Conservation (phyloP, 2,888 invertebrate genomes). For the Helleia helle region DNA sequence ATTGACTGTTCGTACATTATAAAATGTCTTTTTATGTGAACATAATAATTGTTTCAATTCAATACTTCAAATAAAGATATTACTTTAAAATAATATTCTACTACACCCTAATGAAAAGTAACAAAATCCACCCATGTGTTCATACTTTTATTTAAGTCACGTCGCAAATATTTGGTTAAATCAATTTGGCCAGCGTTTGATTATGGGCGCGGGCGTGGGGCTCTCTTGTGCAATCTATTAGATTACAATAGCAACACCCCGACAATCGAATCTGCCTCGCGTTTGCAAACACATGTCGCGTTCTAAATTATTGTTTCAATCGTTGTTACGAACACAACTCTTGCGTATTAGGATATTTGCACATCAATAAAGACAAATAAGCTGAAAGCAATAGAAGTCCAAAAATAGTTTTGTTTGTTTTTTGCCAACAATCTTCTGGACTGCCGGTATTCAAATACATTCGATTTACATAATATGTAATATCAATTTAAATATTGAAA, state of each 20-base stretch:
- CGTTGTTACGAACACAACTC: constrained; percentile 14
- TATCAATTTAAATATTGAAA: too few relatives aligned
- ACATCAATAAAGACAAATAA: too few relatives aligned
- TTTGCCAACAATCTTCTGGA: too few relatives aligned
- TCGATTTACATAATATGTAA: too few relatives aligned
- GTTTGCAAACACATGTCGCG: constrained; percentile 21
- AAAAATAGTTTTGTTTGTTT: too few relatives aligned
- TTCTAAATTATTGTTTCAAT: constrained; percentile 18
- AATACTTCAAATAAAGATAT: too few relatives aligned
- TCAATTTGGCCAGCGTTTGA: constrained; percentile 30
- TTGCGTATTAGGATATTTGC: constrained; percentile 7
- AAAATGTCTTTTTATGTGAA: too few relatives aligned
- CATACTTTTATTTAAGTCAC: constrained; percentile 25
- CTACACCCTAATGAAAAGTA: neutral
- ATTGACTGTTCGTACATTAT: too few relatives aligned
- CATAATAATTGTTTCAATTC: too few relatives aligned
- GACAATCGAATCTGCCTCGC: constrained; percentile 22
- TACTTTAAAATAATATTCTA: too few relatives aligned
- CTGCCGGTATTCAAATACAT: too few relatives aligned
- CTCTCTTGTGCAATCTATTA: constrained; percentile 49
- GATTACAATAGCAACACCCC: constrained; percentile 35
- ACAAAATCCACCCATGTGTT: neutral
- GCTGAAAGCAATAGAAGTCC: too few relatives aligned
- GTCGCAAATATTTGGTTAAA: constrained; percentile 30
- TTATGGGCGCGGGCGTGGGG: constrained; percentile 32